Conservation (phyloP, 2,888 invertebrate genomes). For the Villa cingulata region DNA sequence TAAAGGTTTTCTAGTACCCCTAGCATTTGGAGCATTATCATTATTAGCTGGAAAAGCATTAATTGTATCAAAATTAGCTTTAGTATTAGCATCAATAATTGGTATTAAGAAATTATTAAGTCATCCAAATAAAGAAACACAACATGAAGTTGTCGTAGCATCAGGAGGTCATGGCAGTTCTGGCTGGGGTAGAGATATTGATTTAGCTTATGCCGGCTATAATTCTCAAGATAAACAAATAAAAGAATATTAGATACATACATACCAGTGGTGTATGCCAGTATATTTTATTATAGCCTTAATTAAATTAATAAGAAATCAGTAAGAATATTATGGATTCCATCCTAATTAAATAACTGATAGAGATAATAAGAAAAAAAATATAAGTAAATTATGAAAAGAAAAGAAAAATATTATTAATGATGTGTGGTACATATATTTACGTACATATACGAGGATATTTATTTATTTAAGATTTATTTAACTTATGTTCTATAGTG, state of each 20-base stretch:
- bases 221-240: conserved; percentile 25
- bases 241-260: not conserved
- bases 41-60: conserved; percentile 73
- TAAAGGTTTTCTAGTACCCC: conserved; percentile 65
- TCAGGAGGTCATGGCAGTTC: conserved; percentile 51
- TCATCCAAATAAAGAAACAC: conserved; percentile 46
- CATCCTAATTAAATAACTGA: too few relatives aligned
- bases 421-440: too few relatives aligned
- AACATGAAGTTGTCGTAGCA: conserved; percentile 59
- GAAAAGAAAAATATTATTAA: too few relatives aligned
- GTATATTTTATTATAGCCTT: too few relatives aligned
- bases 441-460: too few relatives aligned
- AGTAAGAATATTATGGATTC: too few relatives aligned
- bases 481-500: too few relatives aligned
- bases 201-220: conserved; percentile 46
- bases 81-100: conserved; percentile 70
- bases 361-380: too few relatives aligned
- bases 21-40: conserved; percentile 70
- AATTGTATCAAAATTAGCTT: conserved; percentile 69
- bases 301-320: too few relatives aligned
- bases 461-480: too few relatives aligned
- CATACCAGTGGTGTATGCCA: too few relatives aligned
- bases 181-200: conserved; percentile 58
- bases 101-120: conserved; percentile 71
- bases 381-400: too few relatives aligned